Conservation (phyloP, 2,113 vertebrate genomes). For the Ariopsis seemanni region DNA sequence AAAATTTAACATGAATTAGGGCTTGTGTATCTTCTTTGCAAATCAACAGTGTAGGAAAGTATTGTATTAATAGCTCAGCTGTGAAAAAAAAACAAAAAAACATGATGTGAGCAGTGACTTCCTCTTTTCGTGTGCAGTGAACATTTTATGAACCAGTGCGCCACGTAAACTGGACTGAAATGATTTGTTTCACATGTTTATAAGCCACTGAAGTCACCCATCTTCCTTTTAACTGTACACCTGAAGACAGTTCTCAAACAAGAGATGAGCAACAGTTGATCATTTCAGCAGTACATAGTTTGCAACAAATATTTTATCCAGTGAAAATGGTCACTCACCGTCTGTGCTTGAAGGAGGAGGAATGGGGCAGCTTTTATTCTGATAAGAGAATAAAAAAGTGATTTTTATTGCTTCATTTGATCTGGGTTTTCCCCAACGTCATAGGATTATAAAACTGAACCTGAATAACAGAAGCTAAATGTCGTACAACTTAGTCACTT, state of each 20-base stretch:
- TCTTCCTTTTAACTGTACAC: neutral
- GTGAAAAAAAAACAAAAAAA: neutral
- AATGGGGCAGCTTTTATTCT: conserved; percentile 44
- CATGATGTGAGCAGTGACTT: neutral
- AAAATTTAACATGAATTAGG: neutral
- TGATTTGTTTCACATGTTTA: neutral
- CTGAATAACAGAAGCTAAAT: neutral
- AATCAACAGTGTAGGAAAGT: conserved; percentile 16
- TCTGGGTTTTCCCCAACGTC: neutral
- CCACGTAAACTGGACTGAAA: neutral
- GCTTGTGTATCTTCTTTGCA: neutral
- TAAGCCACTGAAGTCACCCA: neutral
- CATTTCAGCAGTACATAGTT: neutral
- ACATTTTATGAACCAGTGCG: neutral
- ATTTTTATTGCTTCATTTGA: neutral
- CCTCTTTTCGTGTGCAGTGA: conserved; percentile 3
- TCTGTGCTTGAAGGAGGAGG: conserved; percentile 18
- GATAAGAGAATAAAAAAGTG: neutral
- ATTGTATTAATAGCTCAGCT: conserved; percentile 28
- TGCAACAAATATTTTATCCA: neutral
- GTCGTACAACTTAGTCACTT: too few relatives aligned
- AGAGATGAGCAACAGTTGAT: neutral
- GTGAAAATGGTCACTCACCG: conserved; percentile 43
- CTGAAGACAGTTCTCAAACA: neutral
- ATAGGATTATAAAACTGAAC: neutral